These are phyloP conservation scores for Sipha flava DNA, from an alignment of 1,140 invertebrate species.

Conservation along the genomic window DNA sequence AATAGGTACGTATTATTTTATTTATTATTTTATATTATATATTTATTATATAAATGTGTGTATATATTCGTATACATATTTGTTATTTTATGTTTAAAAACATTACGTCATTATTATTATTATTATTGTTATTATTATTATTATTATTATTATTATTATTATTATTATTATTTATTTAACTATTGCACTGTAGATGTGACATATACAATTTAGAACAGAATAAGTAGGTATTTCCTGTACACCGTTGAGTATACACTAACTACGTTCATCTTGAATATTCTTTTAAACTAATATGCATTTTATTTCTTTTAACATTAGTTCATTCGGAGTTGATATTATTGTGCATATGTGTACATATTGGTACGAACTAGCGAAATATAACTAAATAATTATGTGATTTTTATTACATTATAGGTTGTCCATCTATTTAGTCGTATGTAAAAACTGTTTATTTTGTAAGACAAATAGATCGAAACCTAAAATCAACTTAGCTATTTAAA, in stretches of 20 bases:
- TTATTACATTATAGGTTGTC: not conserved
- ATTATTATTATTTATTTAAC: not conserved
- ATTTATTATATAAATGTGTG: not conserved
- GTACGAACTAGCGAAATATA: not conserved
- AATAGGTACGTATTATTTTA: not conserved
- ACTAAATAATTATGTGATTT: not conserved
- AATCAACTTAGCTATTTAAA: not conserved
- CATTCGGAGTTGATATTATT: not conserved
- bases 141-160: not conserved
- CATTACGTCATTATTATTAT: not conserved
- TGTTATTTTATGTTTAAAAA: not conserved
- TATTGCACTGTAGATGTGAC: not conserved
- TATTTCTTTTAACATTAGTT: not conserved
- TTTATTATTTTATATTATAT: not conserved
- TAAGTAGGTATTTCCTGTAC: not conserved
- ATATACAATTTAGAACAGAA: not conserved
- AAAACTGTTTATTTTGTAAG: slow-evolving; percentile 23
- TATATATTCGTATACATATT: not conserved
- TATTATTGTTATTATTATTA: not conserved
- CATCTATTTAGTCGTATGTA: slow-evolving; percentile 27
- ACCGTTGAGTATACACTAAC: not conserved
- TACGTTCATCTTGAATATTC: too few relatives aligned
- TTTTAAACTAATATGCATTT: too few relatives aligned
- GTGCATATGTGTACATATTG: not conserved
- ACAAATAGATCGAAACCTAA: slow-evolving; percentile 27